phyloP scores from a whole-genome alignment of 2,113 vertebrate species.

The Procavia capensis region DNA sequence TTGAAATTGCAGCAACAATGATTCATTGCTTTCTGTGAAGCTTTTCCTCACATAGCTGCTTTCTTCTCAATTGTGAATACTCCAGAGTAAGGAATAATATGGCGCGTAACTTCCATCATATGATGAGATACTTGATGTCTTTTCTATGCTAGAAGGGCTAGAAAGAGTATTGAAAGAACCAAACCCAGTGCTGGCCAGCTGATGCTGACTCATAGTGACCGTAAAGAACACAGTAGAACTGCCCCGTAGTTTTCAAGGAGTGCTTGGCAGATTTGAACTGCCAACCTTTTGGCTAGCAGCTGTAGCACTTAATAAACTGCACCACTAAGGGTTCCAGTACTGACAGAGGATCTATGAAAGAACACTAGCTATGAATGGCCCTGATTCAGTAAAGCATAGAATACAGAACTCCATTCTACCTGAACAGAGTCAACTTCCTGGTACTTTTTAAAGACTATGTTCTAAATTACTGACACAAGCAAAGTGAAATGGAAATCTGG shows the following conservation, averaged over 20 bases:
- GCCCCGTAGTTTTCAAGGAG: too few relatives aligned
- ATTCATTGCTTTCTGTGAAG: slow-evolving; percentile 47
- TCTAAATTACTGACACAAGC: slow-evolving; percentile 17
- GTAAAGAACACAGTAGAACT: too few relatives aligned
- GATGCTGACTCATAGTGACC: too few relatives aligned
- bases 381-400: not conserved
- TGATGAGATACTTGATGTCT: slow-evolving; percentile 53
- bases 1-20: slow-evolving; percentile 31
- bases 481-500: slow-evolving; percentile 67
- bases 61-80: slow-evolving; percentile 47
- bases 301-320: too few relatives aligned
- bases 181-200: too few relatives aligned
- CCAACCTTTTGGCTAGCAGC: too few relatives aligned
- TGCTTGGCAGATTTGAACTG: too few relatives aligned
- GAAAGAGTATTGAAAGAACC: too few relatives aligned
- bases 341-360: not conserved
- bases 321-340: not conserved
- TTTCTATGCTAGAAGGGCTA: not conserved
- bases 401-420: not conserved
- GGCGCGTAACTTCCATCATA: not conserved
- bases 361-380: not conserved
- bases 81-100: slow-evolving; percentile 16
- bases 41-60: not conserved
- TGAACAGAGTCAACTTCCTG: not conserved
- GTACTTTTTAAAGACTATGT: slow-evolving; percentile 27